Evolutionary conservation across 2,888 invertebrate genomes (phyloP), one percentile per base, ranked within the genome.

Genomic region (Hirtodrosophila confusa): DNA sequence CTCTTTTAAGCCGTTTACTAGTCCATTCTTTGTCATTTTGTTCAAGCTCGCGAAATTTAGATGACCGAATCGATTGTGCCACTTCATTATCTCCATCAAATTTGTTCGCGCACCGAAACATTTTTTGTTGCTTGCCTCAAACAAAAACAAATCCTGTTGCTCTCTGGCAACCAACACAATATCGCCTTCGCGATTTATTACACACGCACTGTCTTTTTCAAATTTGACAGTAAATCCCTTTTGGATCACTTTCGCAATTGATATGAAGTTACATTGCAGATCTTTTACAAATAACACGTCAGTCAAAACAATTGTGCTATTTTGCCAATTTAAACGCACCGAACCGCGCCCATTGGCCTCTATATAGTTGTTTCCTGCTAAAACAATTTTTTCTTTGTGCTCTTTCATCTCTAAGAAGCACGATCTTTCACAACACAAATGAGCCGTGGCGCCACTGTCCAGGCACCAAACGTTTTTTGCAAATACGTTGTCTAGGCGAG

Each of bases 391-490:
- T 4, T 12, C 9, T 12, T 39, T 39, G 17, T 17, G 39, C 39
- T 39, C 17, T 12, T 12, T 17, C 8, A 17, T 9, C 12, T 39
- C 8, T 9, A 17, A 3, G 12, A 39, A 39, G 8, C 39, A 4
- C 12, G 12, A 17, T 37, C 12, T 11, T 12, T 37, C 7, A 12
- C 37, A 11, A 12, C 37, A 37, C 3, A 37, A 11, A 6, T 37
- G 11, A 11, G 37, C 37, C 2, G 12, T 37, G 12, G 37, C 37
- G 37, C 37, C 37, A 90, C 37, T 37, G 7, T 37, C 37, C 12
- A 37, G 37, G 11, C 37, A 37, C 37, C 95, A 93, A 6, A 27
- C 27, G 6, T 27, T 27, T 6, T 27, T 27, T 27, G 27, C 27
- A 27, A 27, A 27, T 5, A 27, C 27, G 6, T 6, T 27, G 4